Evolutionary conservation across 2,113 vertebrate genomes (phyloP).

Genomic region (Pristiophorus japonicus): DNA sequence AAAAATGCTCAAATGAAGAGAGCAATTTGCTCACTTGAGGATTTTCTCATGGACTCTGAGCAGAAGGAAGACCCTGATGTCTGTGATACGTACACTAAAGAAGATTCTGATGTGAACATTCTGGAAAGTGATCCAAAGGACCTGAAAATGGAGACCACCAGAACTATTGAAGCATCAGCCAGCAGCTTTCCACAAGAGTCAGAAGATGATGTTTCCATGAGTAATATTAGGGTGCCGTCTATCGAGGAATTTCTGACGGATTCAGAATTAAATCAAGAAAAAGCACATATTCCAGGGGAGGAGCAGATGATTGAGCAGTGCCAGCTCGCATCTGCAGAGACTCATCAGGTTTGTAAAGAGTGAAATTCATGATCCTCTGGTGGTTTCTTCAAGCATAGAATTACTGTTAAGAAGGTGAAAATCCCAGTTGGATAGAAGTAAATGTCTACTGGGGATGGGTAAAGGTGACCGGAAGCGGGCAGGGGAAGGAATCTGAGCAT

Average conservation of each 20-base stretch:
- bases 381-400: background rate
- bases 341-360: background rate
- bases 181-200: constrained; percentile 40
- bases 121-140: background rate
- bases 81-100: background rate
- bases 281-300: background rate
- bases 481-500: background rate
- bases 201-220: constrained; percentile 51
- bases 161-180: constrained; percentile 48
- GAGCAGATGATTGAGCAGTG: background rate
- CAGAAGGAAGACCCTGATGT: constrained; percentile 10
- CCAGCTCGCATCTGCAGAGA: background rate
- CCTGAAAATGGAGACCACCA: background rate
- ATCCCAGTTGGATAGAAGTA: background rate
- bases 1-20: constrained; percentile 51
- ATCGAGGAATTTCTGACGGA: constrained; percentile 60
- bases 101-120: background rate
- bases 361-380: background rate
- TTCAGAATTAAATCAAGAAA: background rate
- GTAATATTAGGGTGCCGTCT: constrained; percentile 58
- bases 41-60: constrained; percentile 57
- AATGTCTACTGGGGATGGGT: background rate
- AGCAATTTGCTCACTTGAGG: constrained; percentile 55
- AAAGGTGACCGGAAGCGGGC: background rate
- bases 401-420: background rate